Conservation (phyloP, 2,113 vertebrate species). For the Rhinopomastus cyanomelas region DNA sequence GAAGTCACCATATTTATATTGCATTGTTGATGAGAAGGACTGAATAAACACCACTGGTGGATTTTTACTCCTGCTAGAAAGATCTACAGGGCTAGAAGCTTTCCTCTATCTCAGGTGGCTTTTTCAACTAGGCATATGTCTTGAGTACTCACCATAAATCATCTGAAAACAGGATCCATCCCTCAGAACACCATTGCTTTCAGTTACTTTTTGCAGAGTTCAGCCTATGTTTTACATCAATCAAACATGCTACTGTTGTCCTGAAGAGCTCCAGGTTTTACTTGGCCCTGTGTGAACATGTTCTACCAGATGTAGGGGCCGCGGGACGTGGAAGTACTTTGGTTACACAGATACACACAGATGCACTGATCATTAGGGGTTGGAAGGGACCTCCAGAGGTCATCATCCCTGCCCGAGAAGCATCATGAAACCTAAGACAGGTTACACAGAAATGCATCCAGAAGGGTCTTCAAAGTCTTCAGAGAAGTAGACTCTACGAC, state of each 20-base stretch:
- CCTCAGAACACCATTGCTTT: fast-evolving
- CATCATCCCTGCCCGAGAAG: no score
- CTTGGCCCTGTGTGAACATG: background rate
- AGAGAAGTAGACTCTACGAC: no score
- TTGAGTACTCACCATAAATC: background rate
- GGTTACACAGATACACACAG: no score
- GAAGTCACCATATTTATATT: background rate
- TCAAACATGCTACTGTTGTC: background rate
- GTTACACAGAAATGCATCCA: no score
- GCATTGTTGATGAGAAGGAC: background rate
- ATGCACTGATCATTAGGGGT: no score
- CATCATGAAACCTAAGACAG: no score
- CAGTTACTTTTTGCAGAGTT: background rate
- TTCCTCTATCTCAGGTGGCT: background rate
- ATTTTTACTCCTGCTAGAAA: background rate
- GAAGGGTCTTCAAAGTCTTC: no score
- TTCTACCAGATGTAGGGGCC: background rate
- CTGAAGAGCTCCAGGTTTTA: background rate
- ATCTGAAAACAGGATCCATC: background rate
- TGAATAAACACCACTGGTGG: background rate
- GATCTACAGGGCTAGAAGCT: background rate
- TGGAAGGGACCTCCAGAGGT: no score
- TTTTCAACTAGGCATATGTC: background rate
- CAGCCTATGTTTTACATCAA: background rate
- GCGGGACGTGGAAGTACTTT: background rate